Evolutionary conservation across 2,797 vertebrate species (phyloP).

Genomic region (Melanitta fusca): DNA sequence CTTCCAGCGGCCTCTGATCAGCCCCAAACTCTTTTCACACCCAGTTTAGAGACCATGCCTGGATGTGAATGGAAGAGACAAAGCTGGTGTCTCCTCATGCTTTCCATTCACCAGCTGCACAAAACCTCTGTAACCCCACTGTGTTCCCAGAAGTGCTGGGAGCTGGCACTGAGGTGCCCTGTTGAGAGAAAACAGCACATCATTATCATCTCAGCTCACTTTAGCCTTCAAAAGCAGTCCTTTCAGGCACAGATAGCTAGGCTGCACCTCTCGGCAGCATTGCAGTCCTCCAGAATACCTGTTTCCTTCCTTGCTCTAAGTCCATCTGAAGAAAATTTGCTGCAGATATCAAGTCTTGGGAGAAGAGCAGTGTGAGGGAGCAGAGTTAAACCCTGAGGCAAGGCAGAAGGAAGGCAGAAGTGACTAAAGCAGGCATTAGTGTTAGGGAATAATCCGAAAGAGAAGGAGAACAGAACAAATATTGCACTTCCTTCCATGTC

Average conservation of each 20-base stretch:
- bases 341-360: background rate
- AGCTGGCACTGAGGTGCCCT: background rate
- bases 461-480: background rate
- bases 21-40: background rate
- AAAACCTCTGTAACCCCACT: background rate
- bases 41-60: background rate
- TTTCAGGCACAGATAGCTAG: background rate
- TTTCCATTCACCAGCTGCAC: background rate
- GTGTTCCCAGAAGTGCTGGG: background rate
- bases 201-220: background rate
- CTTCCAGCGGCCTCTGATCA: background rate
- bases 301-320: background rate
- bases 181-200: background rate
- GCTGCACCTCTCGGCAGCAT: background rate
- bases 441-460: background rate
- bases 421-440: background rate
- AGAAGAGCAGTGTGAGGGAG: background rate
- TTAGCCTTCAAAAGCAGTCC: background rate
- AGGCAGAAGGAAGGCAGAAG: background rate
- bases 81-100: background rate
- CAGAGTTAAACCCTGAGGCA: background rate
- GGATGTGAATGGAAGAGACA: background rate
- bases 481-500: rapidly evolving
- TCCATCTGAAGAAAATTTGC: background rate
- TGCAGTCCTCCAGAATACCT: background rate